Percentiles rank a stretch among this genome's conserved stretches.
Conservation (phyloP, 2,797 vertebrate genomes). For the Sebastes paucispinis region DNA sequence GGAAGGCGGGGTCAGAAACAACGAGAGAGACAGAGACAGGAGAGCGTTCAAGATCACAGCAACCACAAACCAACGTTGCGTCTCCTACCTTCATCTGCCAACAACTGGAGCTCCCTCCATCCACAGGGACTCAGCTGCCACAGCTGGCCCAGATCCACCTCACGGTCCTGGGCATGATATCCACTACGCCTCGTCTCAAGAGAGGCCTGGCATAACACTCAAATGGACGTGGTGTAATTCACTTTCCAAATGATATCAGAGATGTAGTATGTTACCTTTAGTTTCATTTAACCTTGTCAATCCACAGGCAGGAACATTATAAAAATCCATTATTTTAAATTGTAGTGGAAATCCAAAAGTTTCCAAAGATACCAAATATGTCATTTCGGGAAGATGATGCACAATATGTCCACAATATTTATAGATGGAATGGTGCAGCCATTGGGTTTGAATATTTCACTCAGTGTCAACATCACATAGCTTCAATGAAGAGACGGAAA, state of each 20-base stretch:
- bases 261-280: neutral
- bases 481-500: neutral
- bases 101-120: conserved; percentile 49
- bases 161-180: conserved; percentile 40
- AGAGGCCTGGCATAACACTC: conserved; percentile 1
- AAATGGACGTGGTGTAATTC: neutral
- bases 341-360: neutral
- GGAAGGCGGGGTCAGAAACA: neutral
- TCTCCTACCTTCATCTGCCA: conserved; percentile 72
- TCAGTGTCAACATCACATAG: neutral
- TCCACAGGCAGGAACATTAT: neutral
- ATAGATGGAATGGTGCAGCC: neutral
- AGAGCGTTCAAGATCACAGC: conserved; percentile 47
- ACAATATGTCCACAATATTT: neutral
- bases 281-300: neutral
- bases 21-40: conserved; percentile 44
- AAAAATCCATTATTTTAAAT: neutral
- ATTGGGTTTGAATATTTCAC: neutral
- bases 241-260: neutral
- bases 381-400: neutral
- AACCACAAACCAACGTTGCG: conserved; percentile 19
- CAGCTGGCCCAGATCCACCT: conserved; percentile 59
- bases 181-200: conserved; percentile 27
- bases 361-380: neutral
- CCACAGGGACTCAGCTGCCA: conserved; percentile 50